Base-by-base conservation (phyloP, 1,140 invertebrate species). In the Galleria mellonella region DNA sequence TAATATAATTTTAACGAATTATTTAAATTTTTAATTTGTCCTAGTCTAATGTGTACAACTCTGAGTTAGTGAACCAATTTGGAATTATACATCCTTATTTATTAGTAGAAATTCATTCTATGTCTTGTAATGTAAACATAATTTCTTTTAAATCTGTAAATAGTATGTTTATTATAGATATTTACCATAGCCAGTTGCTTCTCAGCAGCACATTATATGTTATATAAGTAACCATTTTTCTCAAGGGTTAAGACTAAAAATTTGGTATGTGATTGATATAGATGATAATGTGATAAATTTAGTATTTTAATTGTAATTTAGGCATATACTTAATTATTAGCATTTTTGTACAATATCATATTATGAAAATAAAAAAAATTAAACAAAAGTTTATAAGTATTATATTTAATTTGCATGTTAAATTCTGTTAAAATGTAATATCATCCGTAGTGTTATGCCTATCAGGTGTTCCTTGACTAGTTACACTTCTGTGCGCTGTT, bases 1-100 rank as follows among this genome's bases (percentile, higher is more conserved):
- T 84, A 37, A 81, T 84, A 41, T 82, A 74, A n/a, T n/a, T n/a
- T n/a, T n/a, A n/a, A n/a, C n/a, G n/a, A 57, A 50, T 36, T 35
- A 32, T 50, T 37, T 14, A n/a, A n/a, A n/a, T n/a, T n/a, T n/a
- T n/a, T n/a, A n/a, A n/a, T n/a, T n/a, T n/a, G n/a, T n/a, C n/a
- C n/a, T n/a, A 35, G 32, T 38, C 45, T 17, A 43, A n/a, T 32
- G 30, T 27, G 32, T 40, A 9, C 12, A 29, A 28, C 17, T n/a
- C n/a, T n/a, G n/a, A n/a, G n/a, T n/a, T n/a, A n/a, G n/a, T n/a
- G n/a, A n/a, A n/a, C n/a, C n/a, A n/a, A n/a, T n/a, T n/a, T n/a
- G n/a, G n/a, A n/a, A n/a, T n/a, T n/a, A n/a, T n/a, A n/a, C n/a
- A n/a, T n/a, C n/a, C n/a, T n/a, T n/a, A n/a, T n/a, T n/a, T n/a